Evolutionary conservation across 2,113 vertebrate species (phyloP).

Genomic region (Hystrix brachyura): DNA sequence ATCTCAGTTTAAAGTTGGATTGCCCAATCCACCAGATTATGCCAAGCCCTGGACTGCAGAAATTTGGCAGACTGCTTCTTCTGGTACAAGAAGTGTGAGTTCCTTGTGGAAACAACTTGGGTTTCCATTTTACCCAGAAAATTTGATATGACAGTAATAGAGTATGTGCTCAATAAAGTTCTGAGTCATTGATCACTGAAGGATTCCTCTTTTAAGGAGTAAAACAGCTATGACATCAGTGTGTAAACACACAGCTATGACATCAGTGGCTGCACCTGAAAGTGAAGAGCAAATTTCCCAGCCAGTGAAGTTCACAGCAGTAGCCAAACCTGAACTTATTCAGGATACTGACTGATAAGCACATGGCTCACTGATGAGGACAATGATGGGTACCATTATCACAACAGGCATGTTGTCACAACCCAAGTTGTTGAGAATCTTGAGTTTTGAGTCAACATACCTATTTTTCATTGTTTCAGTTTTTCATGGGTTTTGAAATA

Average conservation of each 20-base stretch:
- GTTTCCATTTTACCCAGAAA: not conserved
- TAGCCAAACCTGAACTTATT: not conserved
- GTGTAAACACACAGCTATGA: not conserved
- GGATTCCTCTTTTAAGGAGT: not conserved
- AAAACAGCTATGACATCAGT: not conserved
- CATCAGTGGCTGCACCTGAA: not conserved
- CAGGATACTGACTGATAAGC: not conserved
- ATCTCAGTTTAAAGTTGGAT: not conserved
- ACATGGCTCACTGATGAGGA: not conserved
- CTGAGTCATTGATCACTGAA: not conserved
- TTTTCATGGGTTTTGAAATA: conserved; percentile 40
- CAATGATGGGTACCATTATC: not conserved
- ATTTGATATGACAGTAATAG: not conserved
- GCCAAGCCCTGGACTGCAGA: not conserved
- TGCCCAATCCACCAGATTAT: not conserved
- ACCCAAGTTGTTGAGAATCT: not conserved
- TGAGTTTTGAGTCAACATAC: not conserved
- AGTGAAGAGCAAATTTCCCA: not conserved
- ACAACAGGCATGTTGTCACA: not conserved
- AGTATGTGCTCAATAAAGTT: not conserved
- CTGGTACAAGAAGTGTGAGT: not conserved
- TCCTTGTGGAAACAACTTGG: conserved; percentile 7
- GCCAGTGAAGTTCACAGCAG: not conserved
- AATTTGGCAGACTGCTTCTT: not conserved
- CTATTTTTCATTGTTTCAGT: not conserved